Evolutionary conservation across 2,888 invertebrate genomes (phyloP), one percentile per base, ranked within the genome.

Genomic region (Hermaeophaga mercurialis): DNA sequence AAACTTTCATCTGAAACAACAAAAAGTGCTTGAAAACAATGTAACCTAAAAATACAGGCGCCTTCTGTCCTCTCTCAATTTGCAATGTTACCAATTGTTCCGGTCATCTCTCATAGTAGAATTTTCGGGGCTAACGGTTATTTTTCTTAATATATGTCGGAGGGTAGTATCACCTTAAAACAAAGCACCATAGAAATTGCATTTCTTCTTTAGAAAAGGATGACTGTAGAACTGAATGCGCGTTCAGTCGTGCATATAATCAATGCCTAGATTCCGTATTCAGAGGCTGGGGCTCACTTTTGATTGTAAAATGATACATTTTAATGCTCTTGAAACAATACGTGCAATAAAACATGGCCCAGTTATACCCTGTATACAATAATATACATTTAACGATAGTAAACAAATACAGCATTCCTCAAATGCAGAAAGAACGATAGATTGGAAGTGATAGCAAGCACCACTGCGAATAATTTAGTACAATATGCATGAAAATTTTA

Each of bases 291-390:
- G 69, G 67, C 58, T 66, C 64, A 64, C 65, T 69, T 72, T 70
- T 71, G 72, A 71, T 72, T 70, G 66, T 70, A 70, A 72, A 71
- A 73, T 73, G 72, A 73, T 73, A 73, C 71, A 73, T 72, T 73
- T 72, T 72, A 73, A 73, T 73, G 71, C 65, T 66, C 64, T 60
- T 63, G 58, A 65, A 71, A 71, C 71, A 73, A 71, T 72, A 68
- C 66, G 62, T 65, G 66, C 63, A 62, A 66, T 66, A 68, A 67
- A 70, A 69, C 68, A 69, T 68, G 64, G 67, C 67, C 66, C 65
- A 63, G 67, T 65, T 66, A 59, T 64, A 63, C 61, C 59, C 39
- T 47, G 56, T 46, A 60, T 45, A 57, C 57, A 56, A 56, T 59
- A 53, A 49, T 58, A 49, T 31, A 44, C 56, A 54, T 58, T 56